phyloP scores from a whole-genome alignment of 2,797 vertebrate species.

The Mionectes olivaceus region DNA sequence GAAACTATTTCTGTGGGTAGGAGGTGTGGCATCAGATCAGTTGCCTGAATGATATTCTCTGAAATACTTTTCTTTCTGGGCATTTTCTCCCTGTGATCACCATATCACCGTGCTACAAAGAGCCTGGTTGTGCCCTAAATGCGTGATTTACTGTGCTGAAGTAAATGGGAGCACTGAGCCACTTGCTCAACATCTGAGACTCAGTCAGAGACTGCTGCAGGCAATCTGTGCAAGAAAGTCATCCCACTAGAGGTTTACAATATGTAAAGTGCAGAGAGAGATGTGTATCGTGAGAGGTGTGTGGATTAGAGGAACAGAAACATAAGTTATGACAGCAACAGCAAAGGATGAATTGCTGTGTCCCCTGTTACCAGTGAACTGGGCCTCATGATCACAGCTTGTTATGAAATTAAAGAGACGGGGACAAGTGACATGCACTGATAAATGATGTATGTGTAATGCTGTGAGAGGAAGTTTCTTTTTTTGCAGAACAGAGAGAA shows the following conservation, averaged over 20 bases:
- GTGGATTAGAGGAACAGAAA: not conserved
- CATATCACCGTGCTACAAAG: fast-evolving
- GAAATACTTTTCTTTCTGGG: not conserved
- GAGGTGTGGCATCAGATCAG: not conserved
- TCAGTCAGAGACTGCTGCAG: not conserved
- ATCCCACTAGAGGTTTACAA: not conserved
- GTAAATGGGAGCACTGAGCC: not conserved
- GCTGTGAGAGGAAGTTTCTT: not conserved
- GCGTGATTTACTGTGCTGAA: not conserved
- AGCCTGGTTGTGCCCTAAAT: not conserved
- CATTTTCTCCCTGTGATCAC: not conserved
- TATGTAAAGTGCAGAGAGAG: not conserved
- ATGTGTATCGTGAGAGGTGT: not conserved
- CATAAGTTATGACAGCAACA: not conserved
- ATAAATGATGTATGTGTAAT: not conserved
- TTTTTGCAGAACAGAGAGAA: not conserved
- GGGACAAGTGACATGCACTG: not conserved
- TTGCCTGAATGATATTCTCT: not conserved
- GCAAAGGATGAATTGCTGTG: not conserved
- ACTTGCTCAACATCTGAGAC: fast-evolving
- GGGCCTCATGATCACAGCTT: not conserved
- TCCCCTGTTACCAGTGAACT: not conserved
- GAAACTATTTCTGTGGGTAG: not conserved
- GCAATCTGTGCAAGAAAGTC: no score
- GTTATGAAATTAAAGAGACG: not conserved